phyloP scores from a whole-genome alignment of 2,797 vertebrate genomes.

The Pipistrellus kuhlii region DNA sequence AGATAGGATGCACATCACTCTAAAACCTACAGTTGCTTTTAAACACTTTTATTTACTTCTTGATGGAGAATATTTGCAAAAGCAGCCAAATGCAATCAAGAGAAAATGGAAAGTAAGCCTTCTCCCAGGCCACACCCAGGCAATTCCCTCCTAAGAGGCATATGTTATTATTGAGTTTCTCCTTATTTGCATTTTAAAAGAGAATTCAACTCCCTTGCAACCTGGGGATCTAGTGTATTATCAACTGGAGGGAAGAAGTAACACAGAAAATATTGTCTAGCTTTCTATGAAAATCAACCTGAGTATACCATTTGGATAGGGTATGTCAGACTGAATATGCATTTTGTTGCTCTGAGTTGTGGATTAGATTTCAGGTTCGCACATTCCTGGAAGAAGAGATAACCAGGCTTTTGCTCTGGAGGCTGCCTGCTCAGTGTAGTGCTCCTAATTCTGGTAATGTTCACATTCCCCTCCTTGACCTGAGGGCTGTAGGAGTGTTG shows the following conservation, averaged over 20 bases:
- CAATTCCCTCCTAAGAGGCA: background rate
- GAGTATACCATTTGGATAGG: background rate
- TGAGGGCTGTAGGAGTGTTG: background rate
- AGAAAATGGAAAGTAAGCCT: background rate
- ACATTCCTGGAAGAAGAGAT: background rate
- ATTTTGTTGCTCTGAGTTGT: background rate
- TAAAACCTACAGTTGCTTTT: background rate
- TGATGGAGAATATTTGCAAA: background rate
- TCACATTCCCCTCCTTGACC: background rate
- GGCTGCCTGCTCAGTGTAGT: background rate
- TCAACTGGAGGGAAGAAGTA: background rate
- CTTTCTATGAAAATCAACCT: background rate
- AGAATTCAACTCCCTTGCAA: background rate
- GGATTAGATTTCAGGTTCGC: background rate
- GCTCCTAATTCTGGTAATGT: accelerated
- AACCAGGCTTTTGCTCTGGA: background rate
- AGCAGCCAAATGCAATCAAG: background rate
- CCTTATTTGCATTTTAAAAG: slow-evolving; percentile 5
- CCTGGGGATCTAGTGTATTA: background rate
- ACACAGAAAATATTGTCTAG: background rate
- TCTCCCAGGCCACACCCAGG: background rate
- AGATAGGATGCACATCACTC: background rate
- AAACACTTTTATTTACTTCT: background rate
- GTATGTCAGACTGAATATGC: background rate
- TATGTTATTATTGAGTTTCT: background rate